Conservation (phyloP, 2,888 invertebrate species). For the Hydrotaea cyrtoneurina region DNA sequence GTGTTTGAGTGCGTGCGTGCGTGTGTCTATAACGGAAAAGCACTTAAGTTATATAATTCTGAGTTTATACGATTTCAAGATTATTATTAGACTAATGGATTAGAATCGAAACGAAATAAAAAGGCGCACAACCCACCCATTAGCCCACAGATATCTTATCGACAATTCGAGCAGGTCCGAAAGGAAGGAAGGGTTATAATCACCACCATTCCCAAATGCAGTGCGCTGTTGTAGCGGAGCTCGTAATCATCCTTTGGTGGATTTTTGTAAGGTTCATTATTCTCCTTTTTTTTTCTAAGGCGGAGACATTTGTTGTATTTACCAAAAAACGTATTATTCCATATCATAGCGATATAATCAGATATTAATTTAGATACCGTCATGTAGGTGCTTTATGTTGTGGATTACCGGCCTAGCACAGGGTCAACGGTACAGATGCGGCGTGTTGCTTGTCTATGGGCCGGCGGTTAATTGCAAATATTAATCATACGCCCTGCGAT, state of each 20-base stretch:
- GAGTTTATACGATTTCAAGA: slow-evolving; percentile 50
- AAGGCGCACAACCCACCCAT: neutral
- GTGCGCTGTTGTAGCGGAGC: neutral
- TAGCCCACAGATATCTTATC: neutral
- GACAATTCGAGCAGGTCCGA: neutral
- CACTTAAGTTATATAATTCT: slow-evolving; percentile 54
- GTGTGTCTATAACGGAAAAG: slow-evolving; percentile 38
- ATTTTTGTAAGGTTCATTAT: no score
- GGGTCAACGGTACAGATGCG: neutral
- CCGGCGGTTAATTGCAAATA: neutral
- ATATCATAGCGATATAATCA: slow-evolving; percentile 10
- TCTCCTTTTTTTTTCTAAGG: neutral
- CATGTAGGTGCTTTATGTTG: neutral
- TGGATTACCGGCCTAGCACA: neutral
- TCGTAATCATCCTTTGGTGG: neutral
- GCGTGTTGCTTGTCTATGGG: neutral
- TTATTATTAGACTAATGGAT: slow-evolving; percentile 58
- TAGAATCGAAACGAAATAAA: slow-evolving; percentile 16
- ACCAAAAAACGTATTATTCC: no score
- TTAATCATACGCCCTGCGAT: neutral
- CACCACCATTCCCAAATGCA: neutral
- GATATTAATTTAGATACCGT: slow-evolving; percentile 18
- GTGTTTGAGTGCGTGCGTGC: neutral
- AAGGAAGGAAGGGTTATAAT: neutral
- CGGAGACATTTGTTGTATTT: neutral